phyloP scores from a whole-genome alignment of 2,113 vertebrate genomes.

The Odontesthes bonariensis region DNA sequence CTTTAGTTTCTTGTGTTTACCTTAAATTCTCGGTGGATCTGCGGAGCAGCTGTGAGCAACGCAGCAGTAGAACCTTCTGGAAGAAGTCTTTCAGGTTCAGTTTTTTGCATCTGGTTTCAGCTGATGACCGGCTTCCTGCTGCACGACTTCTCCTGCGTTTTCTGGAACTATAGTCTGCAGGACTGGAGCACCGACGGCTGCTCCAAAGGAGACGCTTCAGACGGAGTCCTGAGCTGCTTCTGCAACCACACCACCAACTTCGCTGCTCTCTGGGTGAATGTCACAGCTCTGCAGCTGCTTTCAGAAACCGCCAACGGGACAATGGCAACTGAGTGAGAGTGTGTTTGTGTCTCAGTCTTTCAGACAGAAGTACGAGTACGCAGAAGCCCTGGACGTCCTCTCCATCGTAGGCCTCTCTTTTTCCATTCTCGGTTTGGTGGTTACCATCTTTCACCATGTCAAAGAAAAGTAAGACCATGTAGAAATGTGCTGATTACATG shows the following conservation, averaged over 20 bases:
- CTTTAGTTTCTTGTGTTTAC: no score
- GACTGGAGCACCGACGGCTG: slow-evolving; percentile 80
- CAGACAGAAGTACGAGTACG: slow-evolving; percentile 52
- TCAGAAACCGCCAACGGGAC: neutral
- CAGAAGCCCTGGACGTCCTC: slow-evolving; percentile 45
- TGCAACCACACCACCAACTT: slow-evolving; percentile 85
- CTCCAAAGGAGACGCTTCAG: slow-evolving; percentile 40
- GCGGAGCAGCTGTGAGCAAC: no score
- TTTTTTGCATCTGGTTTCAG: slow-evolving; percentile 34
- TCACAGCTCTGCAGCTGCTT: neutral
- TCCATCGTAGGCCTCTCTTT: slow-evolving; percentile 62
- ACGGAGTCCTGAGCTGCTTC: slow-evolving; percentile 55
- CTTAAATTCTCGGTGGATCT: no score
- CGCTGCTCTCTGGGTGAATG: slow-evolving; percentile 81
- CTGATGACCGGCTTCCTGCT: slow-evolving; percentile 15
- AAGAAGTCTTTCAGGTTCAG: no score
- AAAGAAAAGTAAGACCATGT: slow-evolving; percentile 50
- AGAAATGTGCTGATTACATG: neutral
- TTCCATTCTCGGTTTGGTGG: slow-evolving; percentile 61
- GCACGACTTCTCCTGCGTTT: slow-evolving; percentile 76
- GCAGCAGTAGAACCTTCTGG: no score
- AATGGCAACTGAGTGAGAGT: neutral
- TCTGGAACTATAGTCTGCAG: slow-evolving; percentile 69
- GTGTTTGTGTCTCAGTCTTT: slow-evolving; percentile 57
- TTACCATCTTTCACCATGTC: slow-evolving; percentile 67